Percentiles rank a stretch among this genome's conserved stretches.
Conservation (phyloP, 2,888 invertebrate genomes). For the Plagodis dolabraria region DNA sequence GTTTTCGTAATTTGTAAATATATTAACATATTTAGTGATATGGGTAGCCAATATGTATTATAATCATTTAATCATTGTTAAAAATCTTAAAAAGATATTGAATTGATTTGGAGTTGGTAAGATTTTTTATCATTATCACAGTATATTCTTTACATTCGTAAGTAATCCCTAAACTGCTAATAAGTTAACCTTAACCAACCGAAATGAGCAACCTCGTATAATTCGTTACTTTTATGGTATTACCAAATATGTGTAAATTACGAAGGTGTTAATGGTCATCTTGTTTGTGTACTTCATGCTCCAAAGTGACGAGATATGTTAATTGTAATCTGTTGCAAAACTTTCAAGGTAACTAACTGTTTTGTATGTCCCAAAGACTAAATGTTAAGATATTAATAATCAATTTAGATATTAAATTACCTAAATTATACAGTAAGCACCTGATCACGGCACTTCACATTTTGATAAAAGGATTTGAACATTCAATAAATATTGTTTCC, state of each 20-base stretch:
- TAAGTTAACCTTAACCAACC: no score
- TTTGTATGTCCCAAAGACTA: conserved; percentile 39
- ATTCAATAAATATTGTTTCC: conserved; percentile 13
- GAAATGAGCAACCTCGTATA: no score
- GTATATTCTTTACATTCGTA: no score
- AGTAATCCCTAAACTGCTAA: no score
- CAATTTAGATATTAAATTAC: conserved; percentile 18
- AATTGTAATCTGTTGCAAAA: conserved; percentile 54
- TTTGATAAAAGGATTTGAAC: conserved; percentile 25
- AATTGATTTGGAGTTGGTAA: no score
- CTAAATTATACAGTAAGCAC: conserved; percentile 11
- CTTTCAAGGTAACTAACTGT: conserved; percentile 48
- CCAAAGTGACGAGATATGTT: conserved; percentile 35
- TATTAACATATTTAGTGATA: no score
- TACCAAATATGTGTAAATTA: conserved; percentile 27
- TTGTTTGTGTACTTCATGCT: conserved; percentile 45
- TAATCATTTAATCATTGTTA: no score
- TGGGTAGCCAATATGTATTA: no score
- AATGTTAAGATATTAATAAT: conserved; percentile 37
- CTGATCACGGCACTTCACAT: conserved; percentile 12
- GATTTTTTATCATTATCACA: no score
- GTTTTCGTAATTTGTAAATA: no score
- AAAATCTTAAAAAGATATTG: no score
- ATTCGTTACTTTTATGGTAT: neutral
- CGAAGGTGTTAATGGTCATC: conserved; percentile 44